Evolutionary conservation across 2,797 vertebrate species (phyloP).

Genomic region (Serranus cabrilla): DNA sequence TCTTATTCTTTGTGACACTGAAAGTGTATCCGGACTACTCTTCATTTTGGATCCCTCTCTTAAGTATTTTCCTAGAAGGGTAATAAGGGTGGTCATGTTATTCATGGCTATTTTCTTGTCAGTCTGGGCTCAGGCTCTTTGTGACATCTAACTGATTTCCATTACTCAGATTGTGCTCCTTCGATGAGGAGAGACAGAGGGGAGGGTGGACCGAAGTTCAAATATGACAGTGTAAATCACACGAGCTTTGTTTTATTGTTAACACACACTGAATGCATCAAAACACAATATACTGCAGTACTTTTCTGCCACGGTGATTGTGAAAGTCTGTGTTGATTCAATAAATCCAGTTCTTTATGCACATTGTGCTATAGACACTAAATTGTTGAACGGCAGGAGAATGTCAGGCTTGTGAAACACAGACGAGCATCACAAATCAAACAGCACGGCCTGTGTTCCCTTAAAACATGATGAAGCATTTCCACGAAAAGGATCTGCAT

Average conservation of each 20-base stretch:
- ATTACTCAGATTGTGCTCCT: slow-evolving; percentile 70
- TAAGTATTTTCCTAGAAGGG: slow-evolving; percentile 81
- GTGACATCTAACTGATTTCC: slow-evolving; percentile 80
- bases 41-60: slow-evolving; percentile 74
- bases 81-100: slow-evolving; percentile 84
- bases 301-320: slow-evolving; percentile 34
- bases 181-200: slow-evolving; percentile 67
- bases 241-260: slow-evolving; percentile 47
- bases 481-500: slow-evolving; percentile 72
- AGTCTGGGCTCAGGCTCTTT: slow-evolving; percentile 72
- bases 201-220: slow-evolving; percentile 72
- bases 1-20: slow-evolving; percentile 79
- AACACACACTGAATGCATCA: slow-evolving; percentile 60
- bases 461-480: slow-evolving; percentile 67
- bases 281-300: slow-evolving; percentile 34
- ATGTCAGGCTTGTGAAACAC: slow-evolving; percentile 32
- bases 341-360: slow-evolving; percentile 55
- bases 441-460: slow-evolving; percentile 18
- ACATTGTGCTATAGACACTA: slow-evolving; percentile 24
- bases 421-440: slow-evolving; percentile 51
- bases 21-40: slow-evolving; percentile 79
- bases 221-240: slow-evolving; percentile 68
- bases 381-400: slow-evolving; percentile 23
- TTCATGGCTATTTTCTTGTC: slow-evolving; percentile 86
- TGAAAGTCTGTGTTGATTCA: slow-evolving; percentile 62